phyloP scores from a whole-genome alignment of 2,113 vertebrate genomes.

The Salvelinus sp. region DNA sequence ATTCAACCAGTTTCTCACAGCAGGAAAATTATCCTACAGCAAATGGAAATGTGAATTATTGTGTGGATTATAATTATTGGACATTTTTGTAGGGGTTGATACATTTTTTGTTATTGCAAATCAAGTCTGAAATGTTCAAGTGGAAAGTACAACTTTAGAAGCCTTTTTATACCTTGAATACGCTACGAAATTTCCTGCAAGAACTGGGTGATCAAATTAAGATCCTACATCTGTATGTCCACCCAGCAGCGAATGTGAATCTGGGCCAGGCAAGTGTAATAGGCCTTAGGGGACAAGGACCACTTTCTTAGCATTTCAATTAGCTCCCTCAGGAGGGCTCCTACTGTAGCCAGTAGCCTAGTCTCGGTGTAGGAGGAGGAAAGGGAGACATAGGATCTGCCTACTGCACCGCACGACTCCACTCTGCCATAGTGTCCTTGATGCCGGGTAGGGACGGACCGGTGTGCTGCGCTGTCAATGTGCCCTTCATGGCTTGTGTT shows the following conservation, averaged over 20 bases:
- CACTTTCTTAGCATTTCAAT: slow-evolving; percentile 46
- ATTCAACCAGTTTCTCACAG: too few relatives aligned
- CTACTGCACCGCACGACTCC: neutral
- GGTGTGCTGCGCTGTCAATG: neutral
- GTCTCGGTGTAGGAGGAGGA: neutral
- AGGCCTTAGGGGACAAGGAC: slow-evolving; percentile 40
- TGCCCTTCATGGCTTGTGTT: slow-evolving; percentile 16
- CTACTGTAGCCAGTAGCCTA: neutral
- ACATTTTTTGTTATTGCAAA: too few relatives aligned
- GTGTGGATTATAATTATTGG: too few relatives aligned
- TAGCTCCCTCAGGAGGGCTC: slow-evolving; percentile 14
- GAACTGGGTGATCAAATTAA: too few relatives aligned
- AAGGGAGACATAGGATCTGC: neutral
- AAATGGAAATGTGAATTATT: too few relatives aligned
- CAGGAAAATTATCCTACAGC: too few relatives aligned
- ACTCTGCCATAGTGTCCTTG: neutral
- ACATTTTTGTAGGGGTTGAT: too few relatives aligned
- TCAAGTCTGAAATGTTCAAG: too few relatives aligned
- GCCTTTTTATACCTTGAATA: too few relatives aligned
- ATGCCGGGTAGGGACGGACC: neutral
- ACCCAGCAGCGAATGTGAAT: slow-evolving; percentile 21
- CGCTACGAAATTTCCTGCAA: too few relatives aligned
- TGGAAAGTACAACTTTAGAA: too few relatives aligned
- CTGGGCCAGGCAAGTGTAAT: slow-evolving; percentile 43
- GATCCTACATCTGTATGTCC: neutral